Evolutionary conservation across 2,113 vertebrate species (phyloP).

Genomic region (Thymallus thymallus): DNA sequence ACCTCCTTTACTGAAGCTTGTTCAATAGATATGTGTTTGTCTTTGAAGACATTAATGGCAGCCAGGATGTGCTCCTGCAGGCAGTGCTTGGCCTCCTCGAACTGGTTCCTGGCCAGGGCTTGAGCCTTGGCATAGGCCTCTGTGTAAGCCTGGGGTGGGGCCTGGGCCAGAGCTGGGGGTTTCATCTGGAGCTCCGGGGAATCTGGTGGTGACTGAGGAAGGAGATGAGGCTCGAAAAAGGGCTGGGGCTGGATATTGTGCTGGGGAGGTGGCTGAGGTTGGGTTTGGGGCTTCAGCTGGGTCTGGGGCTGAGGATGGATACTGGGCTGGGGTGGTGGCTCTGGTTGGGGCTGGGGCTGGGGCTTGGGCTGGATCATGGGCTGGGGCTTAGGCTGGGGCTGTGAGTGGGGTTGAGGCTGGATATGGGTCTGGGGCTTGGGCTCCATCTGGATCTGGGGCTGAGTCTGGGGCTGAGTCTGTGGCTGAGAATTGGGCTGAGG

Average conservation of each 20-base stretch:
- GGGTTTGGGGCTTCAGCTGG: slow-evolving; percentile 33
- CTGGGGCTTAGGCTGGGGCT: slow-evolving; percentile 22
- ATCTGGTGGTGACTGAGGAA: slow-evolving; percentile 41
- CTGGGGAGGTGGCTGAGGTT: slow-evolving; percentile 31
- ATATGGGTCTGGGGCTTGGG: slow-evolving; percentile 1
- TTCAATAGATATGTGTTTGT: slow-evolving; percentile 53
- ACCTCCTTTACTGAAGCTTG: slow-evolving; percentile 63
- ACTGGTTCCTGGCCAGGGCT: slow-evolving; percentile 69
- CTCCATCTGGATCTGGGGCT: not conserved
- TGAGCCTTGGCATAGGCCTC: slow-evolving; percentile 72
- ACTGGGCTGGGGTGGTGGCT: slow-evolving; percentile 18
- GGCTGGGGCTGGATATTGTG: slow-evolving; percentile 9
- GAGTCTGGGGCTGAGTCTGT: too few species aligned
- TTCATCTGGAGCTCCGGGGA: slow-evolving; percentile 50
- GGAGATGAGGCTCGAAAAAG: slow-evolving; percentile 14
- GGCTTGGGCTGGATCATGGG: slow-evolving; percentile 22
- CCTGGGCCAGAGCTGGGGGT: slow-evolving; percentile 58
- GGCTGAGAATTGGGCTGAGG: slow-evolving; percentile 8
- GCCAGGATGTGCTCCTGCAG: slow-evolving; percentile 75
- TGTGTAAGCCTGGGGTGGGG: slow-evolving; percentile 64
- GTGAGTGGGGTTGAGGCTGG: slow-evolving; percentile 16
- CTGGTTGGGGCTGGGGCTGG: slow-evolving; percentile 34
- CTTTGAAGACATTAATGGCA: slow-evolving; percentile 64
- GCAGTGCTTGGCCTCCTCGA: slow-evolving; percentile 75
- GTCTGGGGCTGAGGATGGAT: slow-evolving; percentile 30